Conservation (phyloP, 64 coral and sea anemone genomes). For the Hydrozoanthus tunicans region DNA sequence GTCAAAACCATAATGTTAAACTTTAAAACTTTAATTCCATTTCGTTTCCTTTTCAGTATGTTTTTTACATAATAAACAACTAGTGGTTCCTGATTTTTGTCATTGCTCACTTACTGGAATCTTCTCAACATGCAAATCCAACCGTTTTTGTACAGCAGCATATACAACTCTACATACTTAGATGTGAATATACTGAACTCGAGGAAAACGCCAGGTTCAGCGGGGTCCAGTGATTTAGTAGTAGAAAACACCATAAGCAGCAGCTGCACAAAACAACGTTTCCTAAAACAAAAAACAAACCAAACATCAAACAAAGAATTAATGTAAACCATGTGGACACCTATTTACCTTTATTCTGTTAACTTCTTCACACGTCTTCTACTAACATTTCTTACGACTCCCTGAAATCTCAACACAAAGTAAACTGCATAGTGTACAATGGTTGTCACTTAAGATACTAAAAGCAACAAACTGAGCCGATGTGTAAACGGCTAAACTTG, state of each 20-base stretch:
- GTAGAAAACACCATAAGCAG: constrained; percentile 49
- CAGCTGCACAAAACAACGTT: constrained; percentile 43
- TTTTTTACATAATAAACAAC: too few relatives aligned
- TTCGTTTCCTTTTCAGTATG: too few relatives aligned
- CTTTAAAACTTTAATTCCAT: too few relatives aligned
- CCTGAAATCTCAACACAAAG: not conserved
- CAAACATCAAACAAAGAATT: not conserved
- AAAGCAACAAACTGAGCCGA: not conserved
- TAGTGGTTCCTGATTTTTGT: too few relatives aligned
- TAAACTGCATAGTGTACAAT: not conserved
- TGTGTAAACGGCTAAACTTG: not conserved
- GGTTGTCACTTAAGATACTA: not conserved
- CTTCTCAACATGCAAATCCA: too few relatives aligned
- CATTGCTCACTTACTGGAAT: too few relatives aligned
- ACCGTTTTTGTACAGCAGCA: not conserved
- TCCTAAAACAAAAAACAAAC: constrained; percentile 22
- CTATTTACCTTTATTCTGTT: not conserved
- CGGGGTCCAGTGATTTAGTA: not conserved
- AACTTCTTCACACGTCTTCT: not conserved
- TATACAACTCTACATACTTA: not conserved
- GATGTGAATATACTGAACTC: not conserved
- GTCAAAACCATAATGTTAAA: too few relatives aligned
- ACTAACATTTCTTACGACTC: not conserved
- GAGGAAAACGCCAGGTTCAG: too few relatives aligned
- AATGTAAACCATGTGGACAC: not conserved